Base-by-base conservation (phyloP, 2,888 invertebrate species). In the Tachina lurida region DNA sequence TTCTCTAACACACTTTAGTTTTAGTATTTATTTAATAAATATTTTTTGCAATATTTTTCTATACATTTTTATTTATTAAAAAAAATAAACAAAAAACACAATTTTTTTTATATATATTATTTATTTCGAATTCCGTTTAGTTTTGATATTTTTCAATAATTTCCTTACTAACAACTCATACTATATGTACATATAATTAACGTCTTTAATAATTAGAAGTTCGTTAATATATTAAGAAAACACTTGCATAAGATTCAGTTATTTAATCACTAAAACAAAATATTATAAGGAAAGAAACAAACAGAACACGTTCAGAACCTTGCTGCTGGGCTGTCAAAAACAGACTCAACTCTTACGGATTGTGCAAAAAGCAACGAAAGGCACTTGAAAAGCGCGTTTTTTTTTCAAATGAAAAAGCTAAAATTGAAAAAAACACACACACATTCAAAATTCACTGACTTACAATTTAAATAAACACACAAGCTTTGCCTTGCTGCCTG, bases 281-380 rank as follows among this genome's bases (percentile, higher is more conserved):
- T 17, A 41, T 31, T 52, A 43, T 15, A 39, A 8, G 54, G 39
- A 49, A 65, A 31, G 31, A 31, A 31, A 31, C 31, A 7, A n/a
- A 45, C 71, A 80, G 63, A 60, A 78, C 54, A 71, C 71, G 67
- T 73, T 86, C 79, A 91, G 91, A 91, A 91, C 91, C 91, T 90
- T 90, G 87, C 91, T 89, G 90, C 89, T 89, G 89, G 89, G 88
- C 91, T 89, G 91, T 90, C 90, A 87, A 90, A 91, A 91, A 88
- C 89, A 89, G 89, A 91, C 91, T 91, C 90, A 91, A 88, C 89
- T 89, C 86, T 84, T 87, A 77, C 62, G 83, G 87, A 87, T 89
- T 89, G 90, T 89, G 91, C 90, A 89, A 91, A 90, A 90, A 90
- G 60, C 90, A 88, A 91, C 89, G 83, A 80, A 86, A 86, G 79